Percentiles rank a stretch among this genome's conserved stretches.
Evolutionary conservation across 1,140 invertebrate species (phyloP).

Genomic region (Myzus persicae): DNA sequence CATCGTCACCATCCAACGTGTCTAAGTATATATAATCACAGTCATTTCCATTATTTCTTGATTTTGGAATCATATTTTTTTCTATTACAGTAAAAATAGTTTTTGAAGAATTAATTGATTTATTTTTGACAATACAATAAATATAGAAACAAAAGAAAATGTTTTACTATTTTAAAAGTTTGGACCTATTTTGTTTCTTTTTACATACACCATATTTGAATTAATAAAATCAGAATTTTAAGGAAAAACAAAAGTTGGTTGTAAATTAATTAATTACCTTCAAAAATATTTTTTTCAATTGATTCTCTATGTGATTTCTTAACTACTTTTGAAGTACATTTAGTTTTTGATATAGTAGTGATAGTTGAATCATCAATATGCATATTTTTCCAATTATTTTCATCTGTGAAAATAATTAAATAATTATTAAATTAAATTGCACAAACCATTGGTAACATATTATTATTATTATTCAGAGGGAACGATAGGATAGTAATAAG

Average conservation of each 20-base stretch:
- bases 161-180: background rate
- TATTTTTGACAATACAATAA: background rate
- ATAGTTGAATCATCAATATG: background rate
- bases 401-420: background rate
- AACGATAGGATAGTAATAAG: background rate
- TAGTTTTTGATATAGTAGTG: background rate
- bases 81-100: background rate
- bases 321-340: background rate
- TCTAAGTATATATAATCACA: constrained; percentile 30
- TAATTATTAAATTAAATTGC: background rate
- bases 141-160: background rate
- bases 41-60: constrained; percentile 17
- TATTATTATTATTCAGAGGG: background rate
- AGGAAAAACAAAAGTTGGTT: background rate
- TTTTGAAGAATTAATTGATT: background rate
- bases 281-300: background rate
- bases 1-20: background rate
- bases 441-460: background rate
- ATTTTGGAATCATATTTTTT: constrained; percentile 5
- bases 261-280: background rate
- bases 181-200: too few species aligned
- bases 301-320: background rate
- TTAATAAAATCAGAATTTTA: background rate
- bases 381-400: background rate
- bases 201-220: background rate